A percentile compares a stretch with the other conserved stretches of the same genome.
phyloP scores from a whole-genome alignment of 2,797 vertebrate species.

The Rallus crepitans region DNA sequence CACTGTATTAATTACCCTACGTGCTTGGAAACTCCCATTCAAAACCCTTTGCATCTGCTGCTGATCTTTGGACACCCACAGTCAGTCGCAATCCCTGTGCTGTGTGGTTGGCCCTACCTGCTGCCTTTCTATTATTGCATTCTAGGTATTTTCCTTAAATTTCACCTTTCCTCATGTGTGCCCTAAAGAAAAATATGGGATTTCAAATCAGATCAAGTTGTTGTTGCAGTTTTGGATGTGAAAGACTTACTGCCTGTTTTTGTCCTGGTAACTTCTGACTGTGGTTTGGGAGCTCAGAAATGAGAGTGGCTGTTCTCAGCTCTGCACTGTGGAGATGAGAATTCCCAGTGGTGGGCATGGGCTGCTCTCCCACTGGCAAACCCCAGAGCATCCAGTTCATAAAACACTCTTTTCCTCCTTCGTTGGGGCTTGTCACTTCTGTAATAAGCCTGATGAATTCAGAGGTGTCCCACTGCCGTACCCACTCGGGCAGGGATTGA shows the following conservation, averaged over 20 bases:
- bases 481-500: rapidly evolving
- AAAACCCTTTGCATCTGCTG: neutral
- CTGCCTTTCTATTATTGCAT: neutral
- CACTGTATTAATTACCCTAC: neutral
- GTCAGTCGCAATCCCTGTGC: neutral
- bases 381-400: neutral
- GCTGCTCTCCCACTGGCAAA: neutral
- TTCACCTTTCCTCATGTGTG: neutral
- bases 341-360: neutral
- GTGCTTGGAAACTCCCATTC: neutral
- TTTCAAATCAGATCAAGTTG: neutral
- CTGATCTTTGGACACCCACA: neutral
- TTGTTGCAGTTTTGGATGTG: neutral
- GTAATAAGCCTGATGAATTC: neutral
- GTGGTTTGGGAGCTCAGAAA: neutral
- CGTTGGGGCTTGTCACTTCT: neutral
- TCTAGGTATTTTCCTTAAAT: neutral
- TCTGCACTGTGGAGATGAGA: neutral
- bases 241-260: neutral
- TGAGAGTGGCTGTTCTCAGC: neutral
- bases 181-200: neutral
- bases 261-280: neutral
- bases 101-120: neutral
- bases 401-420: neutral
- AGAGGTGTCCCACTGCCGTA: rapidly evolving